Evolutionary conservation across 2,113 vertebrate genomes (phyloP).

Genomic region (Leucopsar rothschildi): DNA sequence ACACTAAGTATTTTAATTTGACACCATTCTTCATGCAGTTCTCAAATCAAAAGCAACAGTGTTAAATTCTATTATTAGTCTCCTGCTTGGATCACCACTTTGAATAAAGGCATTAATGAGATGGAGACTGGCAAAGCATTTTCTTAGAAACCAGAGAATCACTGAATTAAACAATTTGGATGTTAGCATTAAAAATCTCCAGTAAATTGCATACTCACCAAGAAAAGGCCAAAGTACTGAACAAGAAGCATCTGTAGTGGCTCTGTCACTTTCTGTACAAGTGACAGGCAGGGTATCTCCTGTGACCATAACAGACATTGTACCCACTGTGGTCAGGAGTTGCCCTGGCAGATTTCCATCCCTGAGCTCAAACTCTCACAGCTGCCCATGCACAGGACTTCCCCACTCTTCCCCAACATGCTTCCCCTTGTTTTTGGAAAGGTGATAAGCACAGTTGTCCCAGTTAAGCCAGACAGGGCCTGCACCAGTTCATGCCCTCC

Average conservation of each 20-base stretch:
- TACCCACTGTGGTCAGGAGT: neutral
- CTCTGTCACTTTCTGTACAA: neutral
- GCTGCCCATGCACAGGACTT: neutral
- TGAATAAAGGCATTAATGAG: constrained; percentile 20
- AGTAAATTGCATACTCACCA: neutral
- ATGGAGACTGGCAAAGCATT: neutral
- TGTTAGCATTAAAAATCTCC: neutral
- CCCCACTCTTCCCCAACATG: neutral
- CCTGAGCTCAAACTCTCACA: neutral
- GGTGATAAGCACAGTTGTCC: neutral
- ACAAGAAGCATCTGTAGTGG: neutral
- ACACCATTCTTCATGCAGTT: neutral
- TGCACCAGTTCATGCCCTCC: neutral
- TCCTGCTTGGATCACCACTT: neutral
- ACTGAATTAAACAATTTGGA: neutral
- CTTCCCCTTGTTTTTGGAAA: neutral
- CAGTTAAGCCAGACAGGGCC: neutral
- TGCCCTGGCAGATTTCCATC: neutral
- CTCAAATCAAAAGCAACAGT: constrained; percentile 17
- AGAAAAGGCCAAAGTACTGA: neutral
- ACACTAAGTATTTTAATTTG: constrained; percentile 4
- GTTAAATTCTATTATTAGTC: constrained; percentile 13
- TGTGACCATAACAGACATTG: rapidly evolving
- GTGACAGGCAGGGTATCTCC: neutral
- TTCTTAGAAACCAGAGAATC: neutral